phyloP scores from a whole-genome alignment of 2,113 vertebrate species.

The Peucedramus taeniatus region DNA sequence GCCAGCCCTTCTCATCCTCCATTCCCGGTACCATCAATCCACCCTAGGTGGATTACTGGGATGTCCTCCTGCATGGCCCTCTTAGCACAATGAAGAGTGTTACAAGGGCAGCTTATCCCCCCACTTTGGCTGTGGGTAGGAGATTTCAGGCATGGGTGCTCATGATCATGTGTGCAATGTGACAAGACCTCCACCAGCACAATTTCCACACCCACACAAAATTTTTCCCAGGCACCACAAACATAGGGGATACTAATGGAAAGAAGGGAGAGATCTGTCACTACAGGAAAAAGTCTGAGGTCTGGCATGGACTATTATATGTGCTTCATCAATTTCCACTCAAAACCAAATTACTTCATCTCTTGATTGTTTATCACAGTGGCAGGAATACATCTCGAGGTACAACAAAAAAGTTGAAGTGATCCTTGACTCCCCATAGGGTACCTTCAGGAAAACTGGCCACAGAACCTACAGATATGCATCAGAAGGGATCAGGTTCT shows the following conservation, averaged over 20 bases:
- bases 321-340: not conserved
- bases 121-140: not conserved
- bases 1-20: not conserved
- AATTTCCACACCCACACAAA: not conserved
- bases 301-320: not conserved
- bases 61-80: not conserved
- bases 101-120: not conserved
- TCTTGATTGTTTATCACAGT: not conserved
- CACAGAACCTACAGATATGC: not conserved
- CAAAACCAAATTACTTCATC: not conserved
- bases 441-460: not conserved
- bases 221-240: not conserved
- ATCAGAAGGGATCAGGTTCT: not conserved
- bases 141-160: not conserved
- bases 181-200: not conserved
- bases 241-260: not conserved
- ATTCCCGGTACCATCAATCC: rapidly evolving
- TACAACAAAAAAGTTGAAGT: not conserved
- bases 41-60: rapidly evolving
- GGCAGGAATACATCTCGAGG: not conserved
- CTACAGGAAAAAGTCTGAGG: not conserved
- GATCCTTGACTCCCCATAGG: not conserved
- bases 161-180: rapidly evolving
- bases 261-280: not conserved
- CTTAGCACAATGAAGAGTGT: not conserved